A percentile compares a stretch with the other conserved stretches of the same genome.
Conservation (phyloP, 2,113 vertebrate species). For the Tachysurus fulvidraco region DNA sequence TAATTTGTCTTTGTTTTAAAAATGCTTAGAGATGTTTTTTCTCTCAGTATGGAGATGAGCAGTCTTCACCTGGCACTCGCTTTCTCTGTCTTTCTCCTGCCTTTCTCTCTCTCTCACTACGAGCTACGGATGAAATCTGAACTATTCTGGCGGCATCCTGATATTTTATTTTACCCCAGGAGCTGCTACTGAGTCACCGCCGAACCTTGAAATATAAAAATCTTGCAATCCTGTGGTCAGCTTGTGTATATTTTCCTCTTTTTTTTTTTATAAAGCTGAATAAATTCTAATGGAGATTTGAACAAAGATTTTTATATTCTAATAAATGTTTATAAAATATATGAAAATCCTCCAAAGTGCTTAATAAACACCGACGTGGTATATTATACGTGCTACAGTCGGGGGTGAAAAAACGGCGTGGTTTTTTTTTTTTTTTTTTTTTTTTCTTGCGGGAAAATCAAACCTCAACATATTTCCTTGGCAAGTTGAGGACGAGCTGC, state of each 20-base stretch:
- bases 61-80: conserved; percentile 28
- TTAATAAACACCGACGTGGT: conserved; percentile 29
- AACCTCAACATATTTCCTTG: conserved; percentile 45
- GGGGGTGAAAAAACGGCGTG: conserved; percentile 27
- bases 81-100: conserved; percentile 12
- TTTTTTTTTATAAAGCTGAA: not conserved
- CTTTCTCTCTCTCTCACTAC: conserved; percentile 60
- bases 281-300: not conserved
- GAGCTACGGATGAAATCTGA: conserved; percentile 69
- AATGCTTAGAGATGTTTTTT: conserved; percentile 10
- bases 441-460: conserved; percentile 37
- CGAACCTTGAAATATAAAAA: conserved; percentile 47
- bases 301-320: not conserved
- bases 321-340: not conserved
- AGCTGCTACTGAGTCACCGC: conserved; percentile 65
- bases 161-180: conserved; percentile 74
- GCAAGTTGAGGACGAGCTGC: conserved; percentile 61
- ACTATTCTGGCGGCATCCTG: conserved; percentile 72
- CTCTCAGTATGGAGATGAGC: conserved; percentile 28
- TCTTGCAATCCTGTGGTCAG: conserved; percentile 18
- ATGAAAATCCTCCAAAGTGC: not conserved
- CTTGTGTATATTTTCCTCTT: not conserved
- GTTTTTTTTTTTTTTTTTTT: conserved; percentile 1
- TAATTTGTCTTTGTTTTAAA: conserved; percentile 27
- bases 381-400: conserved; percentile 58